Base-by-base conservation (phyloP, 2,888 invertebrate species). In the Trachelus troglodyta region DNA sequence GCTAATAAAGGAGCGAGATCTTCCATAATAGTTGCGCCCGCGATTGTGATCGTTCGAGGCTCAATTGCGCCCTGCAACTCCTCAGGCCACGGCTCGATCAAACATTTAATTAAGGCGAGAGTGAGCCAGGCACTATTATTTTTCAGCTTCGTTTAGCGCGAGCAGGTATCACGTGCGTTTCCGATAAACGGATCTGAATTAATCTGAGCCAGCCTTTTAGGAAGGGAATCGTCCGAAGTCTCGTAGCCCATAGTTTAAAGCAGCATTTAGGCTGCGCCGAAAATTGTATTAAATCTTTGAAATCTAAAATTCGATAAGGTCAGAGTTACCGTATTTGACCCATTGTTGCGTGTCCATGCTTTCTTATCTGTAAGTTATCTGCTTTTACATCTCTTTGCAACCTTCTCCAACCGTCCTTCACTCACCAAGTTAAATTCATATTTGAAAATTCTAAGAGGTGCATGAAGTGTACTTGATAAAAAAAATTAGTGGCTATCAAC, bases 251-350 rank as follows among this genome's bases (percentile, higher is more conserved):
- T 4, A 12, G 37, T 4, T 4, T 12, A 12, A 12, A 12, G 37
- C 4, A 37, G 12, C 37, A 37, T 12, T 37, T 12, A 37, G 12
- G 37, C 37, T 37, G 12, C 4, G 15, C 34, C 35, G 37, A 77
- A 34, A 34, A 35, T 69, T 80, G 79, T 81, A 84, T 80, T 80
- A 82, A 76, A 82, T 75, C 79, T 81, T 83, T 75, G 77, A 80
- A 80, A 83, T 85, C 85, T 85, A 79, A 78, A 83, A 81, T 82
- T 85, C 82, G 79, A 83, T 85, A 75, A 84, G 83, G 80, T 3
- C 37, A 37, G 12, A 37, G 37, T 37, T 1, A 4, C 12, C 37
- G 77, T 77, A 74, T 79, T 77, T 71, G 75, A 77, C 77, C 80
- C 80, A 77, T 71, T 76, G 79, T 80, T 76, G 12, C 37, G 4